These are phyloP conservation scores for Erebia ligea DNA, from an alignment of 2,888 invertebrate genomes.

Conservation along the genomic window DNA sequence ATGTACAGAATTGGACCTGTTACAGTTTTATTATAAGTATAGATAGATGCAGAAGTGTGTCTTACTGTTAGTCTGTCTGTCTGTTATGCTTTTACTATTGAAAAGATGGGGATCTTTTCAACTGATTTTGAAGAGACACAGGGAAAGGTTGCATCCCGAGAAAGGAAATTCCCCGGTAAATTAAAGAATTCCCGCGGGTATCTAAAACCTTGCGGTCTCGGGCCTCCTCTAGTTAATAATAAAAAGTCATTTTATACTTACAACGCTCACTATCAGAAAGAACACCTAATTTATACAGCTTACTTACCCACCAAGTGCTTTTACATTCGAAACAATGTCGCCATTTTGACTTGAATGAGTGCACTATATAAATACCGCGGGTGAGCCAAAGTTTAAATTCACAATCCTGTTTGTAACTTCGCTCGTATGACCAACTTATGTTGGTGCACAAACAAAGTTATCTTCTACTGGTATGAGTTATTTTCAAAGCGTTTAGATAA, in stretches of 20 bases:
- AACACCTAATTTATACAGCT: constrained; percentile 10
- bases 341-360: constrained; percentile 20
- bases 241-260: neutral
- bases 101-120: no score
- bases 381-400: constrained; percentile 44
- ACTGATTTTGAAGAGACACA: no score
- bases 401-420: constrained; percentile 45
- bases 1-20: no score
- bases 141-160: no score
- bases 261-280: neutral
- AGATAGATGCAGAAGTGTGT: no score
- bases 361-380: constrained; percentile 28
- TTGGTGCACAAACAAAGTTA: constrained; percentile 40
- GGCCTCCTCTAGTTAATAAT: neutral
- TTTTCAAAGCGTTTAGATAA: constrained; percentile 12
- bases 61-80: no score
- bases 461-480: constrained; percentile 26
- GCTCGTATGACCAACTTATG: constrained; percentile 40
- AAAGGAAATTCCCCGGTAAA: no score
- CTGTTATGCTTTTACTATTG: no score
- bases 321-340: constrained; percentile 17
- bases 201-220: no score
- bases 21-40: no score
- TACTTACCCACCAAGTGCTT: constrained; percentile 13
- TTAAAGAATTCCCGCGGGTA: no score